phyloP scores from a whole-genome alignment of 2,113 vertebrate species.

The Turnix velox region DNA sequence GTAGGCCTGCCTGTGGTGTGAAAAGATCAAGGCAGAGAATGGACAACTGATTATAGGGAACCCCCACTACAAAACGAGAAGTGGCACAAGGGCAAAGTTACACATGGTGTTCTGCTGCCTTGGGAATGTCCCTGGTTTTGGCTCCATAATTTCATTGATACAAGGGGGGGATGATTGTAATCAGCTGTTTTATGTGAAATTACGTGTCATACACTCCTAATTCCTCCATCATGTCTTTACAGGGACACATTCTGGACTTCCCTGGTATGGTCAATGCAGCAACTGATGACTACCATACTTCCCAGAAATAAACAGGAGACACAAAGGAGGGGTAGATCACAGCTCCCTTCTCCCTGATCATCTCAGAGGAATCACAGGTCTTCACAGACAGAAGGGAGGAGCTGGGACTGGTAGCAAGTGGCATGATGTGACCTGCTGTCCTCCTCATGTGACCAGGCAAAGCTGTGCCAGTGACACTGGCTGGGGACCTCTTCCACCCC shows the following conservation, averaged over 20 bases:
- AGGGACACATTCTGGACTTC: background rate
- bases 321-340: background rate
- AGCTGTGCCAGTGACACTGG: background rate
- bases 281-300: background rate
- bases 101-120: background rate
- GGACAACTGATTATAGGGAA: background rate
- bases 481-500: background rate
- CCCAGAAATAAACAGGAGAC: background rate
- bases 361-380: background rate
- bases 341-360: accelerated
- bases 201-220: background rate
- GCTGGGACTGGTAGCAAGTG: background rate
- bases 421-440: accelerated
- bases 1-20: background rate
- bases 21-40: background rate
- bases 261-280: background rate
- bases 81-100: background rate
- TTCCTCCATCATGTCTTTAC: background rate
- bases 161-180: background rate
- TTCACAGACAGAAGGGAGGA: background rate
- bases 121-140: conserved; percentile 15
- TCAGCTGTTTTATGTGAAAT: background rate
- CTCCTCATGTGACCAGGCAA: background rate
- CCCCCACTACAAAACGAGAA: conserved; percentile 8
- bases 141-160: conserved; percentile 29